Percentiles rank a stretch among this genome's conserved stretches.
These are phyloP conservation scores for Diarsia dahlii DNA, from an alignment of 2,888 invertebrate species.

Conservation along the genomic window DNA sequence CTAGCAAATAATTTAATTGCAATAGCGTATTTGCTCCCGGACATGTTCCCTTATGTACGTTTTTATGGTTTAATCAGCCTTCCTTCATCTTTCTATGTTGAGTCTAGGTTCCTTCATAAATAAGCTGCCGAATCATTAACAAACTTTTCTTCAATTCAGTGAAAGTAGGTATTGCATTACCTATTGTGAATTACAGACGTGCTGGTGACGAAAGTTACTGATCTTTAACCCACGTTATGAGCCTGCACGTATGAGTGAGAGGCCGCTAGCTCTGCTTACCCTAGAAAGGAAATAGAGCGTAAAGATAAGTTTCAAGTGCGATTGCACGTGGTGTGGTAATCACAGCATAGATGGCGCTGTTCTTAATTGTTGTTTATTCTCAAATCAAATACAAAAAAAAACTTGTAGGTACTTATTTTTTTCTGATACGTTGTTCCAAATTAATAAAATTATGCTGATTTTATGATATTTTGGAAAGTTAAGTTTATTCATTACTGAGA, in stretches of 20 bases:
- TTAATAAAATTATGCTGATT: neutral
- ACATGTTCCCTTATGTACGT: no score
- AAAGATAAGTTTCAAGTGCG: slow-evolving; percentile 13
- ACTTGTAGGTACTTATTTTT: no score
- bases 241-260: neutral
- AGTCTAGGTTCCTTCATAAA: neutral
- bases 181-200: slow-evolving; percentile 20
- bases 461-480: neutral
- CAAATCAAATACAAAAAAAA: neutral
- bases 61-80: neutral
- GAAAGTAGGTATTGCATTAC: slow-evolving; percentile 34
- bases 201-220: slow-evolving; percentile 23
- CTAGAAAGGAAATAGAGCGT: slow-evolving; percentile 34
- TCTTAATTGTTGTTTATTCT: neutral
- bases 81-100: neutral
- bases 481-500: no score
- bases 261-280: slow-evolving; percentile 28
- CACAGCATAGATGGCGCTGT: slow-evolving; percentile 39
- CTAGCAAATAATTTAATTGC: no score
- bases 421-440: neutral
- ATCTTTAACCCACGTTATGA: slow-evolving; percentile 47
- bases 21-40: no score
- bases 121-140: neutral
- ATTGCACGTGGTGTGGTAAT: neutral
- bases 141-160: slow-evolving; percentile 5